phyloP scores from a whole-genome alignment of 1,140 invertebrate genomes.

The Sarcophaga peregrina region DNA sequence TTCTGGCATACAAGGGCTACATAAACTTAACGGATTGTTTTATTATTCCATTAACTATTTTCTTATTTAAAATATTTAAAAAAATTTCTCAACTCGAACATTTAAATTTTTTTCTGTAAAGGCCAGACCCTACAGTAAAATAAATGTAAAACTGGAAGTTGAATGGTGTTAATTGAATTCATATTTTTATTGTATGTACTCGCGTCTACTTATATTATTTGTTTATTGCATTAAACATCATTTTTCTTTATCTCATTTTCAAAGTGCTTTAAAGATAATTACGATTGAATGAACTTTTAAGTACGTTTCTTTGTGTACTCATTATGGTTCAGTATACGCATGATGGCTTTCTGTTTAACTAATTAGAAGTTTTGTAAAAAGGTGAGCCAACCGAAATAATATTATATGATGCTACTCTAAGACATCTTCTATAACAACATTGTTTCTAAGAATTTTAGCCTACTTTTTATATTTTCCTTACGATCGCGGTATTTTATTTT shows the following conservation, averaged over 20 bases:
- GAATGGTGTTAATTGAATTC: neutral
- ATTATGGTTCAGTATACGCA: neutral
- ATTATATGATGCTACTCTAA: no score
- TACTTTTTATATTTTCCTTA: no score
- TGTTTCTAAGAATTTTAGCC: no score
- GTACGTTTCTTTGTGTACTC: neutral
- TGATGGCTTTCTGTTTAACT: neutral
- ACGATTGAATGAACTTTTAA: conserved; percentile 9
- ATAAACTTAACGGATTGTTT: neutral
- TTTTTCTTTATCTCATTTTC: neutral
- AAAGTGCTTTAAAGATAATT: neutral
- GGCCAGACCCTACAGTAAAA: neutral
- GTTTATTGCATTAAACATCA: neutral
- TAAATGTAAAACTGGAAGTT: neutral
- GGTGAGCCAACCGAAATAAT: no score
- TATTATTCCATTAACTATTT: neutral
- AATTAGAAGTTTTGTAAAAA: no score
- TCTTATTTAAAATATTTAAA: no score
- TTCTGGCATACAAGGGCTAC: no score
- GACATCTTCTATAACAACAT: no score
- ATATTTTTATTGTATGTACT: neutral
- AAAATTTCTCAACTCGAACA: no score
- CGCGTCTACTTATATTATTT: neutral
- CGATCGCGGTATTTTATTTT: no score
- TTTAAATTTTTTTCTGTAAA: no score